Base-by-base conservation (phyloP, 2,113 vertebrate genomes). In the Sinocyclocheilus rhinocerous region DNA sequence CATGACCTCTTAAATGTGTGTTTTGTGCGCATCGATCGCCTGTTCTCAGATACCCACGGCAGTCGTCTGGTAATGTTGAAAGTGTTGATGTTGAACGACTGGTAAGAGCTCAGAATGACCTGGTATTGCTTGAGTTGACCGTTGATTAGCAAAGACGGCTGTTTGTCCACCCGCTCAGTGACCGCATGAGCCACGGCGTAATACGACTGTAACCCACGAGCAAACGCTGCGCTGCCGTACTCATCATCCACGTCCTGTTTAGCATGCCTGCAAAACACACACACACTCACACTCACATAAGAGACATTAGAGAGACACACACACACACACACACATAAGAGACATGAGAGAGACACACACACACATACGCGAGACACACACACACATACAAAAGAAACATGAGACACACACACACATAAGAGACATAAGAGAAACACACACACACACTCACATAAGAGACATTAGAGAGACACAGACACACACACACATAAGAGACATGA, bases 91-190 rank as follows among this genome's bases (percentile, higher is more conserved):
- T 39, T 11, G 1, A 11, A 39, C 22, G 33, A 20, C 16, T 70
- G 33, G 33, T 72, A 39, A 42, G 29, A 72, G 33, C 11, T 18
- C 18, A 39, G 33, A 72, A 72, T 42, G 69, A 89, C 83, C 92
- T 99, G 98, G 94, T 99, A 99, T 90, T 98, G 97, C 86, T 99
- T 99, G 88, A 99, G 98, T 86, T 96, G 95, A 0, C 98, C 98
- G 0, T 99, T 99, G 87, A 99, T 90, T 93, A 99, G 94, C 26
- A 99, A 95, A 0, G 96, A 92, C 0, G 98, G 99, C 92, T 99
- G 98, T 39, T 95, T 97, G 0, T 99, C 98, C 91, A 99, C 97
- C 3, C 92, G 93, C 92, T 99, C 98, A 0, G 96, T 99, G 86
- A 99, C 98, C 0, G 98, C 98, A 0, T 99, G 98, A 12, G 98